phyloP scores from a whole-genome alignment of 2,888 invertebrate species.

The Hirtodrosophila confusa region DNA sequence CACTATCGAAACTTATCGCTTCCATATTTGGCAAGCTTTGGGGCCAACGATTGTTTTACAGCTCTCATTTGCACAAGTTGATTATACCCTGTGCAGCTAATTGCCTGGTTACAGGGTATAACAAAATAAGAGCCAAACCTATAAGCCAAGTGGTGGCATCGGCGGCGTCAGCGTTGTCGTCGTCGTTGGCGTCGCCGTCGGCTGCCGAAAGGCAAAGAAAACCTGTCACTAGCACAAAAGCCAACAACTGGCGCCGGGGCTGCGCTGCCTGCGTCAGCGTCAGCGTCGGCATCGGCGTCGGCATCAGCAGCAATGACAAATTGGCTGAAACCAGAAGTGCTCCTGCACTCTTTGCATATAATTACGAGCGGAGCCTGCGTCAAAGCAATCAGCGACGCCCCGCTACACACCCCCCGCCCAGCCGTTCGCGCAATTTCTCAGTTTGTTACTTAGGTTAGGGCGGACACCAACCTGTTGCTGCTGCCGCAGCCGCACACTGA shows the following conservation, averaged over 20 bases:
- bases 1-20: too few relatives aligned
- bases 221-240: conserved; percentile 49
- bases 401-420: neutral
- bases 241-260: conserved; percentile 28
- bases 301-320: conserved; percentile 61
- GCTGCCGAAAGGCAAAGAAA: conserved; percentile 42
- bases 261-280: conserved; percentile 22
- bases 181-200: neutral
- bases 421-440: conserved; percentile 5
- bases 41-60: too few relatives aligned
- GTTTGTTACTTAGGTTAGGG: conserved; percentile 38
- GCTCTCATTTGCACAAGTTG: too few relatives aligned
- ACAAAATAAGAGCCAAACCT: conserved; percentile 39
- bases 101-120: conserved; percentile 26
- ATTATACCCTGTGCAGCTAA: neutral
- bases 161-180: too few relatives aligned
- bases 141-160: conserved; percentile 30
- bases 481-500: conserved; percentile 5
- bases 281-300: neutral
- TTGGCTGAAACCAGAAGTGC: conserved; percentile 74
- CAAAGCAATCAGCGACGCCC: conserved; percentile 8
- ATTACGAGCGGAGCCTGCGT: conserved; percentile 42
- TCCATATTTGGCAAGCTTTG: too few relatives aligned
- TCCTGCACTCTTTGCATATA: conserved; percentile 70
- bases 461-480: conserved; percentile 53